Conservation (phyloP, 2,113 vertebrate species). For the Cyprinus carpio region DNA sequence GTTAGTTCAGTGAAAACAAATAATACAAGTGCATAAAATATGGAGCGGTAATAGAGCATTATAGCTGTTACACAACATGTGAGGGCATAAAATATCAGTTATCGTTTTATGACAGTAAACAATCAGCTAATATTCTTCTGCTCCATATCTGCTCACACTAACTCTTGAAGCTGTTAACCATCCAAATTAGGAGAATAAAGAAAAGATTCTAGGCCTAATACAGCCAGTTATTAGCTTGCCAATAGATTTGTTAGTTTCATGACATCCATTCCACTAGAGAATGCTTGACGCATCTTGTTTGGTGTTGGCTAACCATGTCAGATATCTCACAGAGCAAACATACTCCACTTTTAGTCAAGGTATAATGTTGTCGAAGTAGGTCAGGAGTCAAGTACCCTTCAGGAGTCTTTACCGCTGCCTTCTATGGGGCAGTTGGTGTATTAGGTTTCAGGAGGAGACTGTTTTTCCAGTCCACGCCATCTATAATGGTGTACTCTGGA, state of each 20-base stretch:
- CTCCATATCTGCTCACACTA: not conserved
- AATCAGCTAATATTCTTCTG: not conserved
- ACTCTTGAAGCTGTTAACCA: not conserved
- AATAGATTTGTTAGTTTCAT: not conserved
- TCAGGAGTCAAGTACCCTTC: slow-evolving; percentile 90
- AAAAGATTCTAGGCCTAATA: not conserved
- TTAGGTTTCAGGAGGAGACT: slow-evolving; percentile 87
- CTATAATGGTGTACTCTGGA: slow-evolving; percentile 89
- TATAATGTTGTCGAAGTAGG: slow-evolving; percentile 71
- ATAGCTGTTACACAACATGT: not conserved
- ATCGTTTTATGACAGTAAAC: slow-evolving; percentile 10
- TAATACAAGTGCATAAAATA: no score
- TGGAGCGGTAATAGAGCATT: not conserved
- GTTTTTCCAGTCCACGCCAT: slow-evolving; percentile 83
- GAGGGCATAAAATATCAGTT: not conserved
- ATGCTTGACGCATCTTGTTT: not conserved
- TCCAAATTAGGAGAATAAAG: not conserved
- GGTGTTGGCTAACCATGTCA: slow-evolving; percentile 4
- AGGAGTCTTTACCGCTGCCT: slow-evolving; percentile 74
- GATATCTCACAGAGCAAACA: not conserved
- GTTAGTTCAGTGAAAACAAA: not conserved
- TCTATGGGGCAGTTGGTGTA: slow-evolving; percentile 50
- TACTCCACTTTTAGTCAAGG: slow-evolving; percentile 28
- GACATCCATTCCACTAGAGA: not conserved
- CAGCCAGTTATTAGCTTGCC: not conserved